Percentiles rank a stretch among this genome's conserved stretches.
Evolutionary conservation across 2,888 invertebrate species (phyloP).

Genomic region (Polydrusus tereticollis): DNA sequence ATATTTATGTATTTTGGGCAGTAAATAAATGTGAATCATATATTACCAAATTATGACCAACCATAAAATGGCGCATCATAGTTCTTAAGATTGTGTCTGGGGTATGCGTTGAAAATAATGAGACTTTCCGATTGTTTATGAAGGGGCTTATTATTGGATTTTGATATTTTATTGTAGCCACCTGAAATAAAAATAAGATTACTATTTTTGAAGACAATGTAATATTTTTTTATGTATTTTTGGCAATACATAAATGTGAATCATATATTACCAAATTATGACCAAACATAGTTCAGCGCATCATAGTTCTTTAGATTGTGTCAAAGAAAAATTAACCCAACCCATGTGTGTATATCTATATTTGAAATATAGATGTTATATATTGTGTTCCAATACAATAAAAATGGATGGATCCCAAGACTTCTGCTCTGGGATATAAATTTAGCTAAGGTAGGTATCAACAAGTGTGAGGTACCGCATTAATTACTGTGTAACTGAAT

Average conservation of each 20-base stretch:
- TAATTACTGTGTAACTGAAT: background rate
- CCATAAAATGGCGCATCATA: too few species aligned
- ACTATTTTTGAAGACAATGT: too few species aligned
- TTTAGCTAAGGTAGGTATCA: background rate
- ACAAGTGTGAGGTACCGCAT: background rate
- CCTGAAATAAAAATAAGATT: too few species aligned
- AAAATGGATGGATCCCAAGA: background rate
- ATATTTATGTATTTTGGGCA: too few species aligned
- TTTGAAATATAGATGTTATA: background rate
- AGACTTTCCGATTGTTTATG: background rate
- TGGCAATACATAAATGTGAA: too few species aligned
- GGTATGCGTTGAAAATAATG: constrained; percentile 15
- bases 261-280: too few species aligned
- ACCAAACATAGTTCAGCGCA: too few species aligned
- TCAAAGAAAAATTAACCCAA: too few species aligned
- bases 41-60: too few species aligned
- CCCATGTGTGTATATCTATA: background rate
- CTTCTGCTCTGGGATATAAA: background rate
- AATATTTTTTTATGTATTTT: too few species aligned
- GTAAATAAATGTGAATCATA: too few species aligned
- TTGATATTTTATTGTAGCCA: background rate
- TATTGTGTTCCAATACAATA: background rate
- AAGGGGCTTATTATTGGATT: constrained; percentile 8
- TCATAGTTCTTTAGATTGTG: background rate
- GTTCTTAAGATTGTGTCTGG: too few species aligned